phyloP scores from a whole-genome alignment of 2,797 vertebrate genomes.

The Diceros bicornis region DNA sequence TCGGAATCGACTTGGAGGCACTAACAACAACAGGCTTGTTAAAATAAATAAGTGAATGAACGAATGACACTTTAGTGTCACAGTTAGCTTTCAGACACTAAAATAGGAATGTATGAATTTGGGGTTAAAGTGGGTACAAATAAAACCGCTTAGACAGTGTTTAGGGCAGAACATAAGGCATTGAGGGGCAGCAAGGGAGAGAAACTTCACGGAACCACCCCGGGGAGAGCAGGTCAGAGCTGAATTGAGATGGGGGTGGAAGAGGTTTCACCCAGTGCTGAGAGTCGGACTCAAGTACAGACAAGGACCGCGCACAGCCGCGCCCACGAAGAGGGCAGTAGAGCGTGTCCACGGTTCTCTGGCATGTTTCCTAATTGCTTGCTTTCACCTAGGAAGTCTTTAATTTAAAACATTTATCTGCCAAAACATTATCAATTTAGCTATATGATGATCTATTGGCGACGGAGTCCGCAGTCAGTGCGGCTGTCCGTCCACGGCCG shows the following conservation, averaged over 20 bases:
- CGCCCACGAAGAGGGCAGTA: background rate
- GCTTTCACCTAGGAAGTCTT: slow-evolving; percentile 78
- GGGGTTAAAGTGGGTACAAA: background rate
- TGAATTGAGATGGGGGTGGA: background rate
- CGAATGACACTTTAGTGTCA: background rate
- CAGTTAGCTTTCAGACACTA: background rate
- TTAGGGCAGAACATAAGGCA: background rate
- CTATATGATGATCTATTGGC: slow-evolving; percentile 70
- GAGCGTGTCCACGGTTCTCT: background rate
- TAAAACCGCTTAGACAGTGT: background rate
- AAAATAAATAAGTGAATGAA: background rate
- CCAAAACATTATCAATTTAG: slow-evolving; percentile 75
- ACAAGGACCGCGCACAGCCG: background rate
- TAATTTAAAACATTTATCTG: slow-evolving; percentile 74
- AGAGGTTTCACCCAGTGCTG: background rate
- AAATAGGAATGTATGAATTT: background rate
- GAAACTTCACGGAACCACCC: background rate
- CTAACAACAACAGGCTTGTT: background rate
- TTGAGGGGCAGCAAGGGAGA: background rate
- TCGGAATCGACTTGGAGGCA: too few species aligned
- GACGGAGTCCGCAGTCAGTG: slow-evolving; percentile 55
- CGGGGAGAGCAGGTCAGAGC: background rate
- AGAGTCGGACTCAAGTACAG: background rate
- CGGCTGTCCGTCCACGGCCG: slow-evolving; percentile 48
- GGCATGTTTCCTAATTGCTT: slow-evolving; percentile 60